Evolutionary conservation across 2,797 vertebrate genomes (phyloP).

Genomic region (Hyperoplus immaculatus): DNA sequence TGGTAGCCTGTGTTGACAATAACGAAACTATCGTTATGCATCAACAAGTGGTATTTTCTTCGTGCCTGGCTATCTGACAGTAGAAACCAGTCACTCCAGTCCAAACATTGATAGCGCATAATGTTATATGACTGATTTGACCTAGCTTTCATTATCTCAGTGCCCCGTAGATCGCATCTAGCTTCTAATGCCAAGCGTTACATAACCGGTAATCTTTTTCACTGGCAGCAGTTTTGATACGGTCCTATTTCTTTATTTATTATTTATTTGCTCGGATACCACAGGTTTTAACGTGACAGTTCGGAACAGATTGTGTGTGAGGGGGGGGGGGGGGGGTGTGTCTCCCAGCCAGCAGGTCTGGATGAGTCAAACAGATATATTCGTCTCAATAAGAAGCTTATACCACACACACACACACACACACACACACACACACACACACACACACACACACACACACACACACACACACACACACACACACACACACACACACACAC

Average conservation of each 20-base stretch:
- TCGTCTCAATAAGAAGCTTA: slow-evolving; percentile 77
- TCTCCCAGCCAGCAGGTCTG: slow-evolving; percentile 68
- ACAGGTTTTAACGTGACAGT: slow-evolving; percentile 49
- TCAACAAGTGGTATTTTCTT: slow-evolving; percentile 79
- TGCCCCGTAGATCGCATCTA: slow-evolving; percentile 23
- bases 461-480: slow-evolving; percentile 45
- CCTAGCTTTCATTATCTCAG: slow-evolving; percentile 1
- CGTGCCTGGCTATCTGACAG: slow-evolving; percentile 15
- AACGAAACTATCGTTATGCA: slow-evolving; percentile 26
- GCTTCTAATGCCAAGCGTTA: slow-evolving; percentile 43
- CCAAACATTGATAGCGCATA: background rate
- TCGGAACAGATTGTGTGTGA: slow-evolving; percentile 62
- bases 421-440: slow-evolving; percentile 42
- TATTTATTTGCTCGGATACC: slow-evolving; percentile 31
- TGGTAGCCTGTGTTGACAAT: background rate
- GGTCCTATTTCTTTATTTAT: slow-evolving; percentile 45
- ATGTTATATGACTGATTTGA: background rate
- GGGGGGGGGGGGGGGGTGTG: slow-evolving; percentile 25
- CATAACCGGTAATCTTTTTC: slow-evolving; percentile 62
- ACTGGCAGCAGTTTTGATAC: slow-evolving; percentile 41
- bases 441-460: slow-evolving; percentile 42
- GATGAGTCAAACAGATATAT: slow-evolving; percentile 81
- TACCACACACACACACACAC: slow-evolving; percentile 29
- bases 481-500: slow-evolving; percentile 37
- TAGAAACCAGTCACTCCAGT: background rate